Conservation (phyloP, 2,888 invertebrate species). For the Drosophila pegasa region DNA sequence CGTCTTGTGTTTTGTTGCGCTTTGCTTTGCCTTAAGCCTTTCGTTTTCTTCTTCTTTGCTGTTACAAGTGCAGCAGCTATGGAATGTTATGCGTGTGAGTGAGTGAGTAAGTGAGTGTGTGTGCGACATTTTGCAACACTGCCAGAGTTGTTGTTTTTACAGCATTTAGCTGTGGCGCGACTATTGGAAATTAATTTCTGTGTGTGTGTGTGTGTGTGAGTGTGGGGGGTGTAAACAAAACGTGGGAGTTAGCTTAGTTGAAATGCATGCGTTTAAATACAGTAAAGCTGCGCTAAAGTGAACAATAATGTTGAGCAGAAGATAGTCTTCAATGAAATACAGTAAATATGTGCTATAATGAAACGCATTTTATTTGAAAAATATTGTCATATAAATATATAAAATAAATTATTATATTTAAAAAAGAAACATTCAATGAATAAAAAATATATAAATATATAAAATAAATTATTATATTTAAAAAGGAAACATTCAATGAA, state of each 20-base stretch:
- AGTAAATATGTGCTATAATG: neutral
- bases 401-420: too few species aligned
- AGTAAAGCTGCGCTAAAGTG: neutral
- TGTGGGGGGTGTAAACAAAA: slow-evolving; percentile 31
- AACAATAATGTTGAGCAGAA: neutral
- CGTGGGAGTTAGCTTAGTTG: slow-evolving; percentile 28
- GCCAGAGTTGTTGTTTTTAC: slow-evolving; percentile 31
- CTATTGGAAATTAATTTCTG: slow-evolving; percentile 11
- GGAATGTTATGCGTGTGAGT: slow-evolving; percentile 25
- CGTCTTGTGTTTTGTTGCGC: slow-evolving; percentile 16
- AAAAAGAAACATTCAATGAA: too few species aligned
- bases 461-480: too few species aligned
- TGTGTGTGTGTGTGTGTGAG: slow-evolving; percentile 11
- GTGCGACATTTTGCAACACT: slow-evolving; percentile 63
- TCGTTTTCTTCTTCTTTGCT: slow-evolving; percentile 50
- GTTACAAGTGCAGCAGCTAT: slow-evolving; percentile 67
- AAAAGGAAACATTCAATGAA: too few species aligned
- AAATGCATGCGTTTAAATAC: slow-evolving; percentile 3
- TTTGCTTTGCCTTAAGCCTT: slow-evolving; percentile 61
- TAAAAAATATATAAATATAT: too few species aligned
- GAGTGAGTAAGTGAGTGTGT: slow-evolving; percentile 16
- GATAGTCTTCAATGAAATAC: neutral
- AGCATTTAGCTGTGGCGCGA: slow-evolving; percentile 23
- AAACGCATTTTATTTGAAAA: too few species aligned
- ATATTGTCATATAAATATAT: neutral